These are phyloP conservation scores for Enteromius treurensis DNA, from an alignment of 2,797 vertebrate species.

Conservation along the genomic window DNA sequence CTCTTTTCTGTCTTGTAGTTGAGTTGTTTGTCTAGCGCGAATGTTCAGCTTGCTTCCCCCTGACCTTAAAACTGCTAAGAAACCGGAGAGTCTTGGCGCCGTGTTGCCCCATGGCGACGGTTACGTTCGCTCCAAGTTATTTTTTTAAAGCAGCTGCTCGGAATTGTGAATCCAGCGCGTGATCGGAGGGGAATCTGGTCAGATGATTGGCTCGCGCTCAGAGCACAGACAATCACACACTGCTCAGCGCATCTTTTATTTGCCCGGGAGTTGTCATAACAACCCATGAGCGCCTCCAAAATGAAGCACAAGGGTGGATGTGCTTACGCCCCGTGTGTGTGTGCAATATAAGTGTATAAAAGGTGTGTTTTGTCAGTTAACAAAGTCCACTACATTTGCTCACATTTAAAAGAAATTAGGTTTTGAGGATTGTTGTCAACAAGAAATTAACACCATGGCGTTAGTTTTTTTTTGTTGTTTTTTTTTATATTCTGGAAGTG, in stretches of 20 bases:
- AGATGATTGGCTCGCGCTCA: slow-evolving; percentile 27
- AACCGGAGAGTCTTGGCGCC: not conserved
- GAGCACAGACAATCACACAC: slow-evolving; percentile 1
- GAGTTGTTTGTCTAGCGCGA: not conserved
- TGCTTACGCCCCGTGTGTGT: not conserved
- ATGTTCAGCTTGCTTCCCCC: not conserved
- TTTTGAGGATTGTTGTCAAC: not conserved
- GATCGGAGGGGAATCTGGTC: not conserved
- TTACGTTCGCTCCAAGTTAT: slow-evolving; percentile 22
- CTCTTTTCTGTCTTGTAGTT: not conserved
- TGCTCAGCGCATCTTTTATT: slow-evolving; percentile 7
- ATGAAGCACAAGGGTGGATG: not conserved
- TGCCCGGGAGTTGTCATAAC: slow-evolving; percentile 35
- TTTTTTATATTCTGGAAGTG: too few relatives aligned
- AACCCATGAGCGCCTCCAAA: not conserved
- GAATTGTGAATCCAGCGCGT: slow-evolving; percentile 46
- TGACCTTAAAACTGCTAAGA: slow-evolving; percentile 30
- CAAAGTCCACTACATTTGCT: not conserved
- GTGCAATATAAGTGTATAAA: not conserved
- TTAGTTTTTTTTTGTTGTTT: too few relatives aligned
- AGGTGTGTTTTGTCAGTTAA: not conserved
- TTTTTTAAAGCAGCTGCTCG: slow-evolving; percentile 33
- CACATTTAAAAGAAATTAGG: not conserved
- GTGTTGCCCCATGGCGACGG: slow-evolving; percentile 43
- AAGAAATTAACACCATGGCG: too few relatives aligned